Evolutionary conservation across 2,888 invertebrate genomes (phyloP).

Genomic region (Apamea anceps): DNA sequence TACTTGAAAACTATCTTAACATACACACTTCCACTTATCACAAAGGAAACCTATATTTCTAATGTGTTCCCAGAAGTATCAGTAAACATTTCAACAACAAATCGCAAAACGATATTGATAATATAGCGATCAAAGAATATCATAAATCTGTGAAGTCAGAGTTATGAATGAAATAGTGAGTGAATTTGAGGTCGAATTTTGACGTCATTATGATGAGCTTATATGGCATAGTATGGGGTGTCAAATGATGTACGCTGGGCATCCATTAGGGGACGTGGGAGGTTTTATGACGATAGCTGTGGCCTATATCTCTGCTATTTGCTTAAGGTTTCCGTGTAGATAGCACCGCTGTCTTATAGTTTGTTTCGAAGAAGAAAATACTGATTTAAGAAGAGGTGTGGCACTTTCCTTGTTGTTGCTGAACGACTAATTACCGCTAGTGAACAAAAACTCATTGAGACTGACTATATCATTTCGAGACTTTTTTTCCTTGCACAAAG

Average conservation of each 20-base stretch:
- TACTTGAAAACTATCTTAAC: constrained; percentile 18
- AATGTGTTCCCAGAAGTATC: constrained; percentile 52
- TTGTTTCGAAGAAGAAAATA: background rate
- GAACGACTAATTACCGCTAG: background rate
- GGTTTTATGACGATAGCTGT: constrained; percentile 5
- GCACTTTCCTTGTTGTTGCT: background rate
- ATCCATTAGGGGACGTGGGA: constrained; percentile 24
- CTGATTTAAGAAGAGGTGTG: background rate
- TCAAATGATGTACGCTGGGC: constrained; percentile 57
- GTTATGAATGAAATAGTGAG: constrained; percentile 67
- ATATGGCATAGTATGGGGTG: constrained; percentile 59
- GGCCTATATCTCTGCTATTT: background rate
- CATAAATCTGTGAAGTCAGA: constrained; percentile 53
- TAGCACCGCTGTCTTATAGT: background rate
- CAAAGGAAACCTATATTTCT: constrained; percentile 38
- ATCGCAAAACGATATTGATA: constrained; percentile 53
- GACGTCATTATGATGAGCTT: constrained; percentile 63
- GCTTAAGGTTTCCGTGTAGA: background rate
- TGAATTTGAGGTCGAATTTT: constrained; percentile 69
- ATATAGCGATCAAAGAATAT: constrained; percentile 55
- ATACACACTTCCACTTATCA: constrained; percentile 28
- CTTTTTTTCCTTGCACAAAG: background rate
- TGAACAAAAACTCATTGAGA: background rate
- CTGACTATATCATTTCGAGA: background rate
- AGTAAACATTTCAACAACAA: constrained; percentile 40